Percentiles rank a stretch among this genome's conserved stretches.
phyloP scores from a whole-genome alignment of 2,113 vertebrate species.

The Hiodon tergisus region DNA sequence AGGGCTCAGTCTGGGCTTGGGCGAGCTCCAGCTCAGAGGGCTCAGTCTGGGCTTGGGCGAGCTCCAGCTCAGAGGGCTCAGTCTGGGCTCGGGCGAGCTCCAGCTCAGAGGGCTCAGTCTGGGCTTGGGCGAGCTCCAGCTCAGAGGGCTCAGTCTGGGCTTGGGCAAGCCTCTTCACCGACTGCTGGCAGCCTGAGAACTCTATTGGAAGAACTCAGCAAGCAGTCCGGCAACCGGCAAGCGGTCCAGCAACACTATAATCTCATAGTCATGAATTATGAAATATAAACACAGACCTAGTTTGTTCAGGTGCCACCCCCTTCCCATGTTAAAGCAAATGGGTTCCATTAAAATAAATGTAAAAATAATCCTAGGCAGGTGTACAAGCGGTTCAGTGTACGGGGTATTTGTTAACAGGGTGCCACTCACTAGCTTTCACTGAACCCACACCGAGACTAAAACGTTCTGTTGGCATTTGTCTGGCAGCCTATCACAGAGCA shows the following conservation, averaged over 20 bases:
- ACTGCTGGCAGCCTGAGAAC: constrained; percentile 59
- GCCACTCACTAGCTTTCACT: constrained; percentile 47
- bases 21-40: no score
- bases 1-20: no score
- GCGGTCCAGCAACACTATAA: constrained; percentile 22
- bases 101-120: no score
- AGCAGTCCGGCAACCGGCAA: constrained; percentile 27
- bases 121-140: no score
- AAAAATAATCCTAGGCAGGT: constrained; percentile 53
- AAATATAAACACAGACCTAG: constrained; percentile 35
- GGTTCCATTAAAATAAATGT: constrained; percentile 41
- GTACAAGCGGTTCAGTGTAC: constrained; percentile 43
- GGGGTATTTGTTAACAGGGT: constrained; percentile 64
- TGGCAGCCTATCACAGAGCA: constrained; percentile 70
- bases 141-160: no score
- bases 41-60: no score
- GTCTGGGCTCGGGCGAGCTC: no score
- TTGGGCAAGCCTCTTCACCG: no score
- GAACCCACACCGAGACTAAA: constrained; percentile 67
- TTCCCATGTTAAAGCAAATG: constrained; percentile 34
- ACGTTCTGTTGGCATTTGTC: constrained; percentile 65
- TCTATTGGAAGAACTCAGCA: constrained; percentile 51
- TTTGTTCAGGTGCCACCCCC: not conserved
- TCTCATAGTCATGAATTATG: constrained; percentile 47
- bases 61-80: no score